A percentile compares a stretch with the other conserved stretches of the same genome.
Conservation (phyloP, 2,113 vertebrate species). For the Antechinus stuartii region DNA sequence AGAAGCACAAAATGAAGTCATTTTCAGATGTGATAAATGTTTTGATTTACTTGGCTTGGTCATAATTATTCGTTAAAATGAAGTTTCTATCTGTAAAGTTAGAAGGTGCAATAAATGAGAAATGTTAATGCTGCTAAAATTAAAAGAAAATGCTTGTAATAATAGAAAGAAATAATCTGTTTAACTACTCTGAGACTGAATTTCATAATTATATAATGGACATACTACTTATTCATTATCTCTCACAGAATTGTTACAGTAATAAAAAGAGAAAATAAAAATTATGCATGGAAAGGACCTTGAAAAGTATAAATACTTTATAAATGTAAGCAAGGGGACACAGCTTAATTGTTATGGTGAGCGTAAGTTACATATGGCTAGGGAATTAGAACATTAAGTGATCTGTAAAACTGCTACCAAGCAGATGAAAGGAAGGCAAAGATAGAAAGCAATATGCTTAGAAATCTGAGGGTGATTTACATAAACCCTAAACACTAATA, state of each 20-base stretch:
- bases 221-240: not conserved
- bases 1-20: not conserved
- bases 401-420: not conserved
- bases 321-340: not conserved
- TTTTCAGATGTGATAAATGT: not conserved
- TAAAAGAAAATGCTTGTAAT: not conserved
- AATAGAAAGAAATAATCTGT: not conserved
- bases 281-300: not conserved
- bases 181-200: not conserved
- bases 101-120: not conserved
- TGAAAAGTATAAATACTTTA: not conserved
- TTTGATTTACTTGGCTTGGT: not conserved
- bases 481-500: not conserved
- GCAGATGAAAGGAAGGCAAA: not conserved
- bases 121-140: not conserved
- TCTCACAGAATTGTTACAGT: not conserved
- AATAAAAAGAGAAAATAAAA: not conserved
- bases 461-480: not conserved
- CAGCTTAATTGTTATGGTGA: not conserved
- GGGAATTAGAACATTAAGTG: slow-evolving; percentile 2
- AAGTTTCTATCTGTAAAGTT: not conserved
- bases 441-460: not conserved
- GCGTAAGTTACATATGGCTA: not conserved
- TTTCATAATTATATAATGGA: not conserved
- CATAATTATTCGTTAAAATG: not conserved